Evolutionary conservation across 2,113 vertebrate genomes (phyloP).

Genomic region (Megaptera novaeangliae): DNA sequence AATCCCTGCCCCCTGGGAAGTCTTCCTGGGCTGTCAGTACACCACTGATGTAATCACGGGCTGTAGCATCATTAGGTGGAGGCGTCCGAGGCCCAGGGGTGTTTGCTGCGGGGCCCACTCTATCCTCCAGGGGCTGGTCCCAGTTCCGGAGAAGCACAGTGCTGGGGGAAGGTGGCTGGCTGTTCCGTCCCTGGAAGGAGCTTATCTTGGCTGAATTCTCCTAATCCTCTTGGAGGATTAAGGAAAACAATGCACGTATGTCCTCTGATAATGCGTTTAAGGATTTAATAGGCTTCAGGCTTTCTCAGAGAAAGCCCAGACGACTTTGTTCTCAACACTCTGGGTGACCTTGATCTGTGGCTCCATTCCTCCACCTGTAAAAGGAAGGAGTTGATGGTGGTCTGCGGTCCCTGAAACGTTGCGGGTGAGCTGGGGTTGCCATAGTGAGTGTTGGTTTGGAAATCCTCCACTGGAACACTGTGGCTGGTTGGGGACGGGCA

Average conservation of each 20-base stretch:
- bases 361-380: neutral
- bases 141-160: fast-evolving
- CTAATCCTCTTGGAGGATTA: constrained; percentile 44
- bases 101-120: neutral
- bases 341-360: neutral
- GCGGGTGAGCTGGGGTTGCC: neutral
- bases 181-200: neutral
- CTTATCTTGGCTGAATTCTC: neutral
- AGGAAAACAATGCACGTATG: no score
- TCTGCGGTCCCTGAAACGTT: neutral
- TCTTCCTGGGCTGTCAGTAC: neutral
- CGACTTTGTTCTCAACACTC: neutral
- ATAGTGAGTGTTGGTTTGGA: fast-evolving
- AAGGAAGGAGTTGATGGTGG: neutral
- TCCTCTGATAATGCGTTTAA: neutral
- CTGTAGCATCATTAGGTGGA: fast-evolving
- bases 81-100: neutral
- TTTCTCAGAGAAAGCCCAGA: neutral
- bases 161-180: neutral
- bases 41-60: fast-evolving
- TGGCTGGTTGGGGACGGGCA: neutral
- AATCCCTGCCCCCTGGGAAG: neutral
- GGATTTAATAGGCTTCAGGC: constrained; percentile 35
- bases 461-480: neutral
- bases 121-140: neutral